Evolutionary conservation across 2,797 vertebrate species (phyloP), one percentile per base, ranked within the genome.

Genomic region (Enteromius afrohamiltoni): DNA sequence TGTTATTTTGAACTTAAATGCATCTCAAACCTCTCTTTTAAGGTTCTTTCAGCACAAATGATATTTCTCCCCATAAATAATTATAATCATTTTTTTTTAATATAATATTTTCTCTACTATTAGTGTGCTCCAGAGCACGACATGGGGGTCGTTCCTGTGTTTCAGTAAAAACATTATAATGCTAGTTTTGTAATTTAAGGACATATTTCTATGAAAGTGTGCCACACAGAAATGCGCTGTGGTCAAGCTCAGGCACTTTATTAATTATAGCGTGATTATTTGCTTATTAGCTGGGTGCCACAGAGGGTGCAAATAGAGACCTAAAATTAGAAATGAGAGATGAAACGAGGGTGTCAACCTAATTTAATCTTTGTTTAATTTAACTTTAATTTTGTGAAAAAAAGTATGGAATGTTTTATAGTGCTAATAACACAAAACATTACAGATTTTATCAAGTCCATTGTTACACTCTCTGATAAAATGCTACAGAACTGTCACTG

Each of bases 261-360:
- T 78, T 65, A 65, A 78, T 78, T 78, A 78, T 21, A 78, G 40
- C 11, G n/a, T 19, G 19, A 31, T 62, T 47, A 49, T 47, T 65
- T 65, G 37, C 17, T 78, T 65, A 78, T 78, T 65, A 78, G 26
- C 76, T 64, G 40, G 17, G 23, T 47, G 58, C 60, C 23, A n/a
- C 34, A 78, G 9, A 34, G 40, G 2, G 26, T 42, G 42, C 11
- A 65, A 78, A 47, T 62, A 45, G 26, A 60, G 37, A 29, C 23
- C 37, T 19, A 45, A 45, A 62, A 26, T 62, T 26, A 21, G 23
- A 62, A 9, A 9, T 13, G 4, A 71, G 16, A 31, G 7, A 14
- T 62, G 45, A 45, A 6, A 76, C 16, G 34, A 77, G 53, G 58
- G 40, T 60, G 37, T 55, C 71, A 76, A 58, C 34, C 31, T 26